phyloP scores from a whole-genome alignment of 1,140 invertebrate genomes.

The Zaprionus gabonicus region DNA sequence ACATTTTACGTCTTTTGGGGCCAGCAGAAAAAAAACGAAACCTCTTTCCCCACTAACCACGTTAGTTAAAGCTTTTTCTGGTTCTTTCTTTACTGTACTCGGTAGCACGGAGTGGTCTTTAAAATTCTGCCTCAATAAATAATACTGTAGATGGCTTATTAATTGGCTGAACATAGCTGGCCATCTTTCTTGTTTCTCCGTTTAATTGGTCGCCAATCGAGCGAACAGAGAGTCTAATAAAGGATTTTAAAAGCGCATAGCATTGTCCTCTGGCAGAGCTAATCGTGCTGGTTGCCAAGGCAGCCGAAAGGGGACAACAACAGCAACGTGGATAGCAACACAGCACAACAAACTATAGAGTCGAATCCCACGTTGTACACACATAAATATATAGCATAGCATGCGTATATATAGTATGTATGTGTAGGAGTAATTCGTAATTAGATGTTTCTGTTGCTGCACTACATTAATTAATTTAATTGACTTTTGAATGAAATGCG shows the following conservation, averaged over 20 bases:
- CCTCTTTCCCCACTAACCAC: conserved; percentile 4
- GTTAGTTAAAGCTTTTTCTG: conserved; percentile 17
- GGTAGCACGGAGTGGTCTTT: not conserved
- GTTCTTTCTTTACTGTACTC: conserved; percentile 12
- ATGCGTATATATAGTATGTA: not conserved
- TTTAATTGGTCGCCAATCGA: conserved; percentile 9
- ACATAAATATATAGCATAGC: not conserved
- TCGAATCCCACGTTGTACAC: not conserved
- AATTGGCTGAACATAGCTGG: not conserved
- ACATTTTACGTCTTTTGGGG: conserved; percentile 42
- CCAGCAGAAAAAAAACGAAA: not conserved
- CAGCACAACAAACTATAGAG: conserved; percentile 42
- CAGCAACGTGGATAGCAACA: conserved; percentile 48
- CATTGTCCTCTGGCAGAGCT: not conserved
- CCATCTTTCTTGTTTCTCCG: conserved; percentile 1
- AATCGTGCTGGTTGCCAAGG: conserved; percentile 56
- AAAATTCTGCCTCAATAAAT: not conserved
- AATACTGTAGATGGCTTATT: not conserved
- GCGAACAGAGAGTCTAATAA: conserved; percentile 2
- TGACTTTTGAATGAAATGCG: conserved; percentile 14
- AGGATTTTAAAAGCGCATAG: conserved; percentile 4
- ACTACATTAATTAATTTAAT: conserved; percentile 24
- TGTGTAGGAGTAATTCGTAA: not conserved
- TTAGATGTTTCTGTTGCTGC: not conserved
- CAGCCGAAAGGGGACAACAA: conserved; percentile 47